Percentiles rank a stretch among this genome's conserved stretches.
Conservation (phyloP, 1,140 invertebrate genomes). For the Drosophila watanabei region DNA sequence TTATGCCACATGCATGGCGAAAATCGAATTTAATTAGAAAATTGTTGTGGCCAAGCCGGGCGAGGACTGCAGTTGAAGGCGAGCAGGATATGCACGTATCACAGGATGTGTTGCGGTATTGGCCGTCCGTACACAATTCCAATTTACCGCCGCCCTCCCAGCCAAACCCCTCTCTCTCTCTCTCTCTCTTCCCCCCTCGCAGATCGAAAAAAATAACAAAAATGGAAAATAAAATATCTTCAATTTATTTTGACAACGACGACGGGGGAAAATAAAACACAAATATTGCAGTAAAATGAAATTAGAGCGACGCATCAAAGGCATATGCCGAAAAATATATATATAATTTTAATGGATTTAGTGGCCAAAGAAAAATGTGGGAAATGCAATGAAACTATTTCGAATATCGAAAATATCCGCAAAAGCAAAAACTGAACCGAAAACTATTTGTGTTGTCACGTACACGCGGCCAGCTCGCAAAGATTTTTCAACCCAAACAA, state of each 20-base stretch:
- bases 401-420: slow-evolving; percentile 37
- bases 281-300: slow-evolving; percentile 59
- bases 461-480: slow-evolving; percentile 58
- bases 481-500: slow-evolving; percentile 77
- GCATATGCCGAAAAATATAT: slow-evolving; percentile 74
- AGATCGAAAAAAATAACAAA: slow-evolving; percentile 36
- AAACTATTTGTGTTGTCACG: slow-evolving; percentile 82
- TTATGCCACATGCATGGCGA: slow-evolving; percentile 83
- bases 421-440: slow-evolving; percentile 18
- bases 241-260: slow-evolving; percentile 78
- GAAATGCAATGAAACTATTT: slow-evolving; percentile 69
- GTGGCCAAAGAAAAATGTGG: slow-evolving; percentile 75
- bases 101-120: slow-evolving; percentile 47
- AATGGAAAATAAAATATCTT: slow-evolving; percentile 73
- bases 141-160: slow-evolving; percentile 28
- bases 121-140: slow-evolving; percentile 45
- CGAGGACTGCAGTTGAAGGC: slow-evolving; percentile 42
- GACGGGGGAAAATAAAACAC: slow-evolving; percentile 54
- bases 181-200: not conserved
- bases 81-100: slow-evolving; percentile 65
- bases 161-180: not conserved
- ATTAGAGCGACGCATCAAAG: slow-evolving; percentile 78
- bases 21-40: slow-evolving; percentile 85
- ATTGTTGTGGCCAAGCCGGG: slow-evolving; percentile 69
- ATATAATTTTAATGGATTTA: slow-evolving; percentile 83